Base-by-base conservation (phyloP, 92 coral and sea anemone species). In the Epizoanthus fatuus region DNA sequence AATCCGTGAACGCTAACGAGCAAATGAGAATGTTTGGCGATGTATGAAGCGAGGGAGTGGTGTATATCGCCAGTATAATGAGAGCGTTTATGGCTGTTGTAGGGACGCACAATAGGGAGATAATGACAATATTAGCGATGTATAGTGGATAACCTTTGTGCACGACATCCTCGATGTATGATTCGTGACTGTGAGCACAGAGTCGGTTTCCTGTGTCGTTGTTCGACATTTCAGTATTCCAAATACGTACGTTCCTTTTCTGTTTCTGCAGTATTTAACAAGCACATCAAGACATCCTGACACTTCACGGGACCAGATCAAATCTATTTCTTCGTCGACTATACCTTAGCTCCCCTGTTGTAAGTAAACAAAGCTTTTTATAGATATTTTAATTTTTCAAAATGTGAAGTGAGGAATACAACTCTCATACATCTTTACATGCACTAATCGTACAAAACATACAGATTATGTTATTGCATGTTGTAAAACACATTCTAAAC, bases 1-100 rank as follows among this genome's bases (percentile, higher is more conserved):
- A 77, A 25, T 77, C 82, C 4, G 82, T 77, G 29, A 77, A 60
- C 4, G 82, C 82, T 39, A 77, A 55, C 2, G 82, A 77, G 29
- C 82, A 77, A 62, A 77, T 77, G 69, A 77, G 57, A 59, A 22
- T 58, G 82, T 77, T 77, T 7, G 82, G 82, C 5, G 70, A 77
- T 0, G 82, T 77, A 32, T 77, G 82, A 12, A 77, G 82, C 35
- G 82, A 60, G 13, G 82, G 82, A 10, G 82, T 77, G 56, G 51
- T 59, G 57, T 59, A 77, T 29, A 77, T 77, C 8, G 64, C 65
- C 9, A 77, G 57, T 42, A 77, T 77, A 54, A 77, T 56, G 14
- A 77, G 63, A 40, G 11, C 22, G 54, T 77, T 77, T 45, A 60
- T 60, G 57, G 38, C 37, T 12, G 82, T 11, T 60, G 82, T 77